Percentiles rank a stretch among this genome's conserved stretches.
Evolutionary conservation across 1,140 invertebrate genomes (phyloP).

Genomic region (Goniozus legneri): DNA sequence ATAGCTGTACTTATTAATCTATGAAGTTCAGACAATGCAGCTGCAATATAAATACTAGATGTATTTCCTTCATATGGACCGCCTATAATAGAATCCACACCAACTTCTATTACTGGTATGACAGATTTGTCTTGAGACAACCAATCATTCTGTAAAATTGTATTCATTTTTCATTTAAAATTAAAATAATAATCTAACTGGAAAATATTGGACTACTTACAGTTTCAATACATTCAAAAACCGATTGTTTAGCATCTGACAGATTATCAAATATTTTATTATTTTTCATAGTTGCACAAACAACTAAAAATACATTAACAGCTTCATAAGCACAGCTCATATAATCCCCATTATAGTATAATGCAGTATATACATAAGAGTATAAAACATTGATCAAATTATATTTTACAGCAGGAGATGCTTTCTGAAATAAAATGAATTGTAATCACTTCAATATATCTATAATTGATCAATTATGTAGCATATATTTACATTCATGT

Average conservation of each 20-base stretch:
- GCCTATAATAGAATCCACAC: constrained; percentile 47
- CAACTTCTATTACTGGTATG: constrained; percentile 38
- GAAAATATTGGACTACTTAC: constrained; percentile 43
- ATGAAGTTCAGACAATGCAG: constrained; percentile 62
- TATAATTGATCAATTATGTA: constrained; percentile 14
- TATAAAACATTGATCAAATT: constrained; percentile 70
- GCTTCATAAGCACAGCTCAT: constrained; percentile 60
- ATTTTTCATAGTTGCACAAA: constrained; percentile 60
- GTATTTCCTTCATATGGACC: constrained; percentile 49
- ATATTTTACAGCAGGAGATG: constrained; percentile 61
- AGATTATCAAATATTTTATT: constrained; percentile 62
- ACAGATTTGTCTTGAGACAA: constrained; percentile 44
- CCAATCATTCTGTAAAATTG: constrained; percentile 43
- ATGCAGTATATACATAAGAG: constrained; percentile 62
- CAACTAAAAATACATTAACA: constrained; percentile 54
- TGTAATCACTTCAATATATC: constrained; percentile 27
- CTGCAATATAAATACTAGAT: constrained; percentile 51
- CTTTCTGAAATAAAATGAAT: constrained; percentile 56
- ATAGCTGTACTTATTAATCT: constrained; percentile 53
- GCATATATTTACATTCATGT: constrained; percentile 1
- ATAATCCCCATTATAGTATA: constrained; percentile 71
- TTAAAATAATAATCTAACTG: background rate
- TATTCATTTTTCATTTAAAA: constrained; percentile 5
- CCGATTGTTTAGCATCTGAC: constrained; percentile 60
- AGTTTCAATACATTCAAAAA: constrained; percentile 57